phyloP scores from a whole-genome alignment of 2,113 vertebrate species.

The Tragelaphus imberbis region DNA sequence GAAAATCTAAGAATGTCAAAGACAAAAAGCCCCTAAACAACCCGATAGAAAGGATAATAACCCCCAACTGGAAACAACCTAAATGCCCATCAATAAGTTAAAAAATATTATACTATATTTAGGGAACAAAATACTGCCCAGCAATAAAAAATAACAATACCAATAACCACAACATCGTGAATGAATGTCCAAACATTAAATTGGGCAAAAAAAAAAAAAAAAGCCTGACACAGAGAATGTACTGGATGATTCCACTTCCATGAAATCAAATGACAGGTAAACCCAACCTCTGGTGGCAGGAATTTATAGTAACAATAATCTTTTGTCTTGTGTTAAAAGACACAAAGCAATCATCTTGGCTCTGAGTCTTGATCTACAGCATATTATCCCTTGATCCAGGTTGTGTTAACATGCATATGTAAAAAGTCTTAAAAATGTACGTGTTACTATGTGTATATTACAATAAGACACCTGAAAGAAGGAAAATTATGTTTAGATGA shows the following conservation, averaged over 20 bases:
- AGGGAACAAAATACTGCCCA: not conserved
- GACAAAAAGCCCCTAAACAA: not conserved
- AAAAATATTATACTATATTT: not conserved
- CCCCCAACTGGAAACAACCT: not conserved
- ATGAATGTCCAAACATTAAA: not conserved
- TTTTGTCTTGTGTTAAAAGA: not conserved
- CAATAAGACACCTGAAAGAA: not conserved
- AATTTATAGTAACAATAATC: too few species aligned
- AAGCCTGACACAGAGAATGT: not conserved
- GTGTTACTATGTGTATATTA: not conserved
- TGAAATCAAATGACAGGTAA: not conserved
- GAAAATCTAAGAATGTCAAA: not conserved
- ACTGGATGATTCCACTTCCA: not conserved
- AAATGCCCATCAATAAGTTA: not conserved
- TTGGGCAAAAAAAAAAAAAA: not conserved
- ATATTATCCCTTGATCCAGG: not conserved
- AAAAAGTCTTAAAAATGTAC: not conserved
- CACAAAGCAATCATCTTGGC: not conserved
- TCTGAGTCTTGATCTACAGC: not conserved
- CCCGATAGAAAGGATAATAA: not conserved
- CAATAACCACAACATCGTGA: not conserved
- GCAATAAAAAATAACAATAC: not conserved
- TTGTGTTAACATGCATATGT: not conserved
- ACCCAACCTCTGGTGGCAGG: not conserved
- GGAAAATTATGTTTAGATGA: not conserved